A percentile compares a stretch with the other conserved stretches of the same genome.
Evolutionary conservation across 2,113 vertebrate species (phyloP).

Genomic region (Mobula hypostoma): DNA sequence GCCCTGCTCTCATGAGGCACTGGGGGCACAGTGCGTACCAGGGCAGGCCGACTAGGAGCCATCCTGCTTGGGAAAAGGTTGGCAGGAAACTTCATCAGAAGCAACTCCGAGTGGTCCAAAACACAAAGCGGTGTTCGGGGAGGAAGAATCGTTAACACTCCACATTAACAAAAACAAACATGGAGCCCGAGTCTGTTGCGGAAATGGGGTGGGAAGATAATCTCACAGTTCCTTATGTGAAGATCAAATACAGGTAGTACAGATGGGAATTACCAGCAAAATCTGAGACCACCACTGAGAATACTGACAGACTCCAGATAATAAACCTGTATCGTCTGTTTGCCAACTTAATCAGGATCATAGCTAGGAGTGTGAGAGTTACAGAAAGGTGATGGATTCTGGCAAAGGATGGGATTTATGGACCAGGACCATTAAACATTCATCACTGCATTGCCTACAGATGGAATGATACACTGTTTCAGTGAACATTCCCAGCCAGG

Average conservation of each 20-base stretch:
- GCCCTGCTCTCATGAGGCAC: too few relatives aligned
- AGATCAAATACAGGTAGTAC: too few relatives aligned
- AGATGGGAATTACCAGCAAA: background rate
- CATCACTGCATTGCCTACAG: too few relatives aligned
- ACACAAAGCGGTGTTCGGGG: too few relatives aligned
- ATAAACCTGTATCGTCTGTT: too few relatives aligned
- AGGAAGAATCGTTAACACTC: background rate
- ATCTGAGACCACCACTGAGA: background rate
- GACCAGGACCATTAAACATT: too few relatives aligned
- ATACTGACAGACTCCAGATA: background rate
- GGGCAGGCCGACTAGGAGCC: too few relatives aligned
- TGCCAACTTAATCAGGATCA: background rate
- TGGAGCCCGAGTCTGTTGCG: background rate
- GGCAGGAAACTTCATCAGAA: background rate
- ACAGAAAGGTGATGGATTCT: background rate
- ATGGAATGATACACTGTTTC: too few relatives aligned
- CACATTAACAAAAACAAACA: background rate
- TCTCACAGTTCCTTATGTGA: background rate
- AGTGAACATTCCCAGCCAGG: too few relatives aligned
- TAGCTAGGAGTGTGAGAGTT: background rate
- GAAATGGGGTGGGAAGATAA: background rate
- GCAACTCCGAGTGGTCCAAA: background rate
- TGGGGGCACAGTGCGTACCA: background rate
- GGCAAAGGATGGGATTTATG: too few relatives aligned
- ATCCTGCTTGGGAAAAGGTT: background rate